Evolutionary conservation across 2,888 invertebrate genomes (phyloP), one percentile per base, ranked within the genome.

Genomic region (Muscina levida): DNA sequence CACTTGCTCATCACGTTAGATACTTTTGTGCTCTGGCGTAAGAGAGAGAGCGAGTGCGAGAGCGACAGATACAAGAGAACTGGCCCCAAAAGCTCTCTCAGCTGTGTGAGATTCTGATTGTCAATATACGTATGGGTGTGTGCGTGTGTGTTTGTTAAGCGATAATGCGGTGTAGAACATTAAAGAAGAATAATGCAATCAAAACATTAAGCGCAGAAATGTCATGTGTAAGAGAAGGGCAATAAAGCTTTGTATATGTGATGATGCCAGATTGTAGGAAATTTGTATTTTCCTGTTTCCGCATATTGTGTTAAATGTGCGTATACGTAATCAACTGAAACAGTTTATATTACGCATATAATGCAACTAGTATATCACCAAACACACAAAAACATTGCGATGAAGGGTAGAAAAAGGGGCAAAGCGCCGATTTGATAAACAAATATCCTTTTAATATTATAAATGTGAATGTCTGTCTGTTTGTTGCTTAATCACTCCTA

Each of bases 81-180:
- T n/a, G n/a, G n/a, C n/a, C n/a, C n/a, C n/a, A n/a, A 79, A 79
- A 79, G 79, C 75, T 79, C 42, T 42, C 44, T 42, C 37, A 8
- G 10, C n/a, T 31, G 22, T 62, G 39, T 39, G 17, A 46, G 15
- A 31, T 5, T 31, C 8, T 15, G n/a, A n/a, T n/a, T n/a, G n/a
- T n/a, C n/a, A n/a, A n/a, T n/a, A n/a, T n/a, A n/a, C n/a, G n/a
- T n/a, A n/a, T n/a, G n/a, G n/a, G 15, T 15, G 15, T 46, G 13
- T 15, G 46, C 46, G 15, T 15, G 46, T 15, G 46, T 46, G 48
- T 15, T 3, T 31, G 31, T 31, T 8, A n/a, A n/a, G n/a, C 8
- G 56, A n/a, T 24, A 53, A 56, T 56, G 31, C 31, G 56, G 56
- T 42, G 42, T 6, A 24, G 22, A 62, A 13, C 17, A n/a, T n/a